These are phyloP conservation scores for Lasius platythorax DNA, from an alignment of 2,888 invertebrate species.

Conservation along the genomic window DNA sequence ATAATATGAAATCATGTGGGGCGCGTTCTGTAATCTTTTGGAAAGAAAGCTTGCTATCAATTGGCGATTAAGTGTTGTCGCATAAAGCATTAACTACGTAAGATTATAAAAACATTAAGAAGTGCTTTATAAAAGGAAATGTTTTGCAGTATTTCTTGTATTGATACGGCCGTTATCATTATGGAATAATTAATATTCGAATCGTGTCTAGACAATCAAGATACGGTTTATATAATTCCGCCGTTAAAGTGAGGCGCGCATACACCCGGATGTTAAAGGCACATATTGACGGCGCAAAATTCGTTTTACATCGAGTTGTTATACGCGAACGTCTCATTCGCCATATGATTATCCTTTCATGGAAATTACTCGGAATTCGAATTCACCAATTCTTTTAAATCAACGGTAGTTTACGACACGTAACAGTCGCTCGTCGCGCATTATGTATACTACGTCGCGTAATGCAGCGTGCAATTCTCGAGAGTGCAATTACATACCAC, in stretches of 20 bases:
- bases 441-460: slow-evolving; percentile 13
- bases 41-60: slow-evolving; percentile 5
- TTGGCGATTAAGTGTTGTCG: slow-evolving; percentile 47
- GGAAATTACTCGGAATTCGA: slow-evolving; percentile 51
- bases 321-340: slow-evolving; percentile 35
- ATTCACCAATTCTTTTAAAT: slow-evolving; percentile 49
- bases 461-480: slow-evolving; percentile 45
- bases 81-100: slow-evolving; percentile 8
- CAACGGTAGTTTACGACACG: slow-evolving; percentile 38
- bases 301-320: slow-evolving; percentile 54
- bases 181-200: slow-evolving; percentile 16
- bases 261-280: slow-evolving; percentile 28
- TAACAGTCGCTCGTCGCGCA: slow-evolving; percentile 34
- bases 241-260: slow-evolving; percentile 18
- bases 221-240: slow-evolving; percentile 51
- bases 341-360: slow-evolving; percentile 52
- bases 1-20: not conserved
- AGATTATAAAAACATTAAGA: slow-evolving; percentile 23
- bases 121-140: slow-evolving; percentile 13
- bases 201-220: slow-evolving; percentile 33
- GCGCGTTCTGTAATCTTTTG: not conserved
- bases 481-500: slow-evolving; percentile 25
- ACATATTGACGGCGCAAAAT: slow-evolving; percentile 44
- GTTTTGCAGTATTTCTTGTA: slow-evolving; percentile 5
- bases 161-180: slow-evolving; percentile 35